phyloP scores from a whole-genome alignment of 2,888 invertebrate species.

The Incurvaria masculella region DNA sequence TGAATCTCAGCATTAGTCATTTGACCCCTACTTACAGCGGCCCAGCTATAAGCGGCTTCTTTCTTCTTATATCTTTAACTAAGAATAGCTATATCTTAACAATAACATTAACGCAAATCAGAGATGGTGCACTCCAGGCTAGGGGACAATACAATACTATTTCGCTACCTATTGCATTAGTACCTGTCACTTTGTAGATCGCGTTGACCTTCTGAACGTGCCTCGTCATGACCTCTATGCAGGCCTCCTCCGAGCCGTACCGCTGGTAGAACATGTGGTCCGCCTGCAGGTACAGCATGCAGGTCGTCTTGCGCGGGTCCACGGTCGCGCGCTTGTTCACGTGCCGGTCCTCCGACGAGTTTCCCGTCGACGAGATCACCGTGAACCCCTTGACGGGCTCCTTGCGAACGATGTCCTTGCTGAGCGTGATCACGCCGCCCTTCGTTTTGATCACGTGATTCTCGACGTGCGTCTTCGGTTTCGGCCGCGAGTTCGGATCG shows the following conservation, averaged over 20 bases:
- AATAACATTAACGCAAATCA: too few species aligned
- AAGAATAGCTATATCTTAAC: too few species aligned
- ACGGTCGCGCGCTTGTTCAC: conserved; percentile 67
- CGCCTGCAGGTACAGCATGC: conserved; percentile 93
- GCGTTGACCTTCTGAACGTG: conserved; percentile 93
- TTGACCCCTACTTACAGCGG: too few species aligned
- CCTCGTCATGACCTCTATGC: conserved; percentile 92
- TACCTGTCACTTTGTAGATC: conserved; percentile 84
- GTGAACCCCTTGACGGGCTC: conserved; percentile 46
- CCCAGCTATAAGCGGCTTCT: too few species aligned
- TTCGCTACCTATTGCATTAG: too few species aligned
- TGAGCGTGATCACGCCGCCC: conserved; percentile 62
- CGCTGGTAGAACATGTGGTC: conserved; percentile 95
- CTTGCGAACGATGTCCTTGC: conserved; percentile 62
- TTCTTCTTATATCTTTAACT: too few species aligned
- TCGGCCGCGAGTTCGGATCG: conserved; percentile 54
- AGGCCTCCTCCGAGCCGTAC: conserved; percentile 91
- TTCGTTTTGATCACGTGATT: conserved; percentile 59
- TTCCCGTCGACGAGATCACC: conserved; percentile 32
- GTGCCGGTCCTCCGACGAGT: conserved; percentile 54
- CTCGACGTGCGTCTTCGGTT: conserved; percentile 66
- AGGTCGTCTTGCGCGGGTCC: conserved; percentile 87
- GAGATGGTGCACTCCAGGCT: too few species aligned
- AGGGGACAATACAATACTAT: too few species aligned
- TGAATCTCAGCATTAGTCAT: too few species aligned